Evolutionary conservation across 2,797 vertebrate species (phyloP), one percentile per base, ranked within the genome.

Genomic region (Arrhamphus sclerolepis): DNA sequence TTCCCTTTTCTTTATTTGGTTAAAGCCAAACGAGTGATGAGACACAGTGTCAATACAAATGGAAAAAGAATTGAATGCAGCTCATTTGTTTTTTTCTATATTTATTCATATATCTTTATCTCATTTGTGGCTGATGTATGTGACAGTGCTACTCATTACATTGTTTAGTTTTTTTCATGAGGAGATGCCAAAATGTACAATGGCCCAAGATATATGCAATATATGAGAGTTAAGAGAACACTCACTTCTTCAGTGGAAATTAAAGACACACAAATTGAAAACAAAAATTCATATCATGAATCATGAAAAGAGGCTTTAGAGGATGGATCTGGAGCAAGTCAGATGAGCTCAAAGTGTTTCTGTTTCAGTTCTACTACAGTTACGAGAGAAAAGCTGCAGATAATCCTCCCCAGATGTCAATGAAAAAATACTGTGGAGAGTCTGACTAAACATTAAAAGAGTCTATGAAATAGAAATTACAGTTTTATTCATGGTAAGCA

Each of bases 401-500:
- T 74, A 42, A 50, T 60, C n/a, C 54, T 38, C 46, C 42, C 49
- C 28, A 11, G 56, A 51, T 60, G 46, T 70, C 66, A 72, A 47
- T 55, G 39, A 48, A 49, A 55, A 62, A 69, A 58, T 22, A 50
- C 20, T 26, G 43, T 14, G 8, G 21, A 43, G 17, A 54, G 19
- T 43, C 46, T 62, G 19, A 31, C 41, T 56, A 46, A 61, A 78
- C 59, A 52, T 66, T 49, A 56, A 34, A 66, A 72, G 42, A 51
- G 20, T 44, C 21, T 21, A 22, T 64, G 52, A 68, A 77, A 70
- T 39, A 49, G 42, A 62, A 78, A 75, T 74, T 49, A 59, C 46
- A 70, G 38, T 75, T 56, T 70, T 67, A 66, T 81, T 77, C 56
- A 70, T 67, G 72, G 53, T 44, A 43, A 74, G 28, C 60, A 5